Conservation (phyloP, 2,113 vertebrate genomes). For the Erythrocebus patas region DNA sequence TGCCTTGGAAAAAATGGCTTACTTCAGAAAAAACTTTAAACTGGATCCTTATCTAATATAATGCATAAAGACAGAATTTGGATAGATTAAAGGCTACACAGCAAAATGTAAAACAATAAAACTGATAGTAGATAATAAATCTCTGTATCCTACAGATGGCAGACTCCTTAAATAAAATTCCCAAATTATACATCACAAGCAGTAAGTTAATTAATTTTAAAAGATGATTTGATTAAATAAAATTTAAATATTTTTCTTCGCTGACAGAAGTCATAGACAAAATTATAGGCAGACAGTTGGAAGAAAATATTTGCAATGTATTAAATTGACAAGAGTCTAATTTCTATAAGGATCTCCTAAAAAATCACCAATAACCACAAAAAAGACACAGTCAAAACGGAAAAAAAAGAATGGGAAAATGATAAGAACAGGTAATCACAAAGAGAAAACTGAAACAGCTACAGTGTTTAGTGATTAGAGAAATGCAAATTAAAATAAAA, state of each 20-base stretch:
- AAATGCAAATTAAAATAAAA: constrained; percentile 33
- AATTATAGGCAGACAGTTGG: background rate
- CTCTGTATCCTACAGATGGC: background rate
- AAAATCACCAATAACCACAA: constrained; percentile 28
- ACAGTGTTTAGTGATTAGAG: background rate
- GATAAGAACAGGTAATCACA: background rate
- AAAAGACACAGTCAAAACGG: background rate
- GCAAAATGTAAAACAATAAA: background rate
- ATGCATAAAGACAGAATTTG: background rate
- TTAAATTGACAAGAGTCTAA: background rate
- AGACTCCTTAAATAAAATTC: background rate
- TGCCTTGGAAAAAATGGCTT: background rate
- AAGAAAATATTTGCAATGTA: background rate
- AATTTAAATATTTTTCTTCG: background rate
- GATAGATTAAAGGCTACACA: background rate
- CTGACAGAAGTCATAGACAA: background rate
- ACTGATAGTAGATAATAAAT: background rate
- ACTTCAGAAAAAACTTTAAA: background rate
- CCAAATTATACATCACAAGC: background rate
- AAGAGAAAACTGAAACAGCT: background rate
- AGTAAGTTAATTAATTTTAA: constrained; percentile 4
- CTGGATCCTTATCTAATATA: background rate
- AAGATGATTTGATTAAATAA: constrained; percentile 33
- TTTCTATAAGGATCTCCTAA: background rate
- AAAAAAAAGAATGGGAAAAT: background rate